Evolutionary conservation across 2,888 invertebrate genomes (phyloP).

Genomic region (Loripinus fragilis): DNA sequence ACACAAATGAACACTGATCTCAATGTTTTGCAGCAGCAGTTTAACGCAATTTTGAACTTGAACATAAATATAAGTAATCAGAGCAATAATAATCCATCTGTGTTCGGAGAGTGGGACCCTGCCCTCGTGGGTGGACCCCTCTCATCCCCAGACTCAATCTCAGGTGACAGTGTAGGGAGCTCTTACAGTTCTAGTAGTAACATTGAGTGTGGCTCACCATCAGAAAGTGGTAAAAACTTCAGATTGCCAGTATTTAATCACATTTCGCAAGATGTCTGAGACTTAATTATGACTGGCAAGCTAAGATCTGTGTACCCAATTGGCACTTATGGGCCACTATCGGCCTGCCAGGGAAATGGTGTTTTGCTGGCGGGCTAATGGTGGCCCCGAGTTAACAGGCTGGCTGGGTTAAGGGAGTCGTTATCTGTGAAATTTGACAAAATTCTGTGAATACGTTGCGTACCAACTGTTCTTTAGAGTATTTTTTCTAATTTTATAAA

Average conservation of each 20-base stretch:
- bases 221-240: slow-evolving; percentile 71
- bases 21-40: slow-evolving; percentile 61
- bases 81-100: slow-evolving; percentile 60
- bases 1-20: slow-evolving; percentile 63
- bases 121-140: slow-evolving; percentile 50
- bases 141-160: slow-evolving; percentile 73
- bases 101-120: slow-evolving; percentile 64
- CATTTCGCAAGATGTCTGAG: slow-evolving; percentile 63
- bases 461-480: slow-evolving; percentile 14
- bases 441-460: slow-evolving; percentile 18
- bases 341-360: too few relatives aligned
- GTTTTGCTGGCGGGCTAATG: too few relatives aligned
- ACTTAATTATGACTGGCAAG: not conserved
- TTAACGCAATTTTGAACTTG: slow-evolving; percentile 64
- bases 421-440: not conserved
- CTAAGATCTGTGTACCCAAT: slow-evolving; percentile 6
- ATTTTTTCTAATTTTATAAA: slow-evolving; percentile 44
- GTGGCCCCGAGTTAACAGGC: not conserved
- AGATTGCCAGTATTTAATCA: slow-evolving; percentile 76
- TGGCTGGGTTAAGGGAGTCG: not conserved
- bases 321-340: too few relatives aligned
- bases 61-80: slow-evolving; percentile 60
- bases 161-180: slow-evolving; percentile 71
- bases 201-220: slow-evolving; percentile 68
- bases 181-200: slow-evolving; percentile 56